Evolutionary conservation across 2,888 invertebrate genomes (phyloP).

Genomic region (Aphrophora alni): DNA sequence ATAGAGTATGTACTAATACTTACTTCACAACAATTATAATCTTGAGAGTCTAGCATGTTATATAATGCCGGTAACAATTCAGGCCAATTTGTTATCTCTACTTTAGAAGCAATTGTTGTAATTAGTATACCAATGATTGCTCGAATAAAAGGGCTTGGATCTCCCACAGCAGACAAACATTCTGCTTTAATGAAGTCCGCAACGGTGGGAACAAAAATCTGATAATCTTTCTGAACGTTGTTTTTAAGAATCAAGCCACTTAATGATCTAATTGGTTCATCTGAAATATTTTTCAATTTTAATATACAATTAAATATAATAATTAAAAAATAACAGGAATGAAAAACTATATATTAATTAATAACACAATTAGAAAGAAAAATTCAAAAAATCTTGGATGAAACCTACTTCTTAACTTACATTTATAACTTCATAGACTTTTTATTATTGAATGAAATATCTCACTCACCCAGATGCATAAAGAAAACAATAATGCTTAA

Average conservation of each 20-base stretch:
- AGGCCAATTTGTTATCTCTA: conserved; percentile 89
- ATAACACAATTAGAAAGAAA: too few relatives aligned
- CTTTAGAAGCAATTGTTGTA: conserved; percentile 96
- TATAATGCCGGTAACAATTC: conserved; percentile 92
- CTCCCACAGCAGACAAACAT: conserved; percentile 94
- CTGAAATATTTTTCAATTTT: conserved; percentile 58
- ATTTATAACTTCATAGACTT: too few relatives aligned
- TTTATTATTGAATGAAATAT: too few relatives aligned
- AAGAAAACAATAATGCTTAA: too few relatives aligned
- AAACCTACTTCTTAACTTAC: too few relatives aligned
- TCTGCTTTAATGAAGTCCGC: conserved; percentile 95
- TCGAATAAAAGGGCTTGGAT: conserved; percentile 92
- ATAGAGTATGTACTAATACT: conserved; percentile 31
- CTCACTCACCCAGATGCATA: too few relatives aligned
- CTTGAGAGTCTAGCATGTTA: conserved; percentile 92
- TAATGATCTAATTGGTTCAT: conserved; percentile 95
- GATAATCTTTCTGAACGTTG: conserved; percentile 93
- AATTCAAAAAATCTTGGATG: too few relatives aligned
- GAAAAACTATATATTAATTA: too few relatives aligned
- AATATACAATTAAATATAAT: too few relatives aligned
- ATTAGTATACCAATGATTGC: conserved; percentile 98
- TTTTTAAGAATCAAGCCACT: conserved; percentile 98
- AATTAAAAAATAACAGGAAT: too few relatives aligned
- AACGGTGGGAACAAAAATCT: conserved; percentile 87
- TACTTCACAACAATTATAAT: conserved; percentile 95